phyloP scores from a whole-genome alignment of 2,113 vertebrate genomes.

The Penelope pileata region DNA sequence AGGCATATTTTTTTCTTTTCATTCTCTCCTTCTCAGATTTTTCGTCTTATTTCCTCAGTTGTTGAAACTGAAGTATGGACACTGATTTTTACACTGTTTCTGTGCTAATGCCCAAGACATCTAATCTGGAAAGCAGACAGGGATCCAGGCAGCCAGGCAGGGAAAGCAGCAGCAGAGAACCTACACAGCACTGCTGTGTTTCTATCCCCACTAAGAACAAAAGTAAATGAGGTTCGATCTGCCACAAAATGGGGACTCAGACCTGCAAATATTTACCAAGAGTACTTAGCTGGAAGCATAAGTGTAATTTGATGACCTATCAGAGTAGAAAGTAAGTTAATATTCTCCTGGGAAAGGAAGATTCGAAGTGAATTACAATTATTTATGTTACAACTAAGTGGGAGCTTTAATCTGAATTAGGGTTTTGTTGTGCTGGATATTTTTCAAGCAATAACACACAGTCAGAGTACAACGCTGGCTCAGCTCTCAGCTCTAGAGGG shows the following conservation, averaged over 20 bases:
- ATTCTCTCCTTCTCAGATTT: not conserved
- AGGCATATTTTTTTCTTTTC: not conserved
- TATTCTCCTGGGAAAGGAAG: not conserved
- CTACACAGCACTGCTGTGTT: not conserved
- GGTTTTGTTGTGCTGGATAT: not conserved
- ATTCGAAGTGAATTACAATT: not conserved
- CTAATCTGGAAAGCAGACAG: not conserved
- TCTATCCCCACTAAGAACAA: not conserved
- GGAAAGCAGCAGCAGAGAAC: not conserved
- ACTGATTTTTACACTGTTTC: not conserved
- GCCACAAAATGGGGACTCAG: not conserved
- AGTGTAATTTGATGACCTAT: not conserved
- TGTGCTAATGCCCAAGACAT: not conserved
- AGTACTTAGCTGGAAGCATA: not conserved
- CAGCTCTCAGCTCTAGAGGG: not conserved
- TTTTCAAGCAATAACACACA: fast-evolving
- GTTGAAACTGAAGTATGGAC: fast-evolving
- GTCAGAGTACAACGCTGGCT: not conserved
- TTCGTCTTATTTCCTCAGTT: not conserved
- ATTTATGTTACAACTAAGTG: not conserved
- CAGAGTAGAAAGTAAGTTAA: not conserved
- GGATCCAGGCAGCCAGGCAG: not conserved
- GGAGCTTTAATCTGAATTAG: not conserved
- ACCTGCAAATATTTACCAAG: not conserved
- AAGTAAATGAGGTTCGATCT: not conserved